phyloP scores from a whole-genome alignment of 2,888 invertebrate genomes.

The Drosophila vallismaia region DNA sequence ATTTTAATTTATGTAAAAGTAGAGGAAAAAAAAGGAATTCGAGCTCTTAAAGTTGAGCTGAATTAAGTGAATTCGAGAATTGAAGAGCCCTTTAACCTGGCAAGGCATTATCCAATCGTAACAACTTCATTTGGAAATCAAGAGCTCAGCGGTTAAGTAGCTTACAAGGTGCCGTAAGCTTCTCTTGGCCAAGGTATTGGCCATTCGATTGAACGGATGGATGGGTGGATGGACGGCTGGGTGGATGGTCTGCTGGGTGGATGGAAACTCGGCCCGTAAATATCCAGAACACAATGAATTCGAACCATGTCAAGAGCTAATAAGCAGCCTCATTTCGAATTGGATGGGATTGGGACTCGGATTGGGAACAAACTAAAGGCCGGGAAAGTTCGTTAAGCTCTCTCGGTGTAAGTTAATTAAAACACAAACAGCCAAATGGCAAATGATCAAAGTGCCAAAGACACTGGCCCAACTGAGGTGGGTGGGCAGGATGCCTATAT shows the following conservation, averaged over 20 bases:
- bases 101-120: conserved; percentile 5
- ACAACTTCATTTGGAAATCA: conserved; percentile 43
- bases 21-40: background rate
- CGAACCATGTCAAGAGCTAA: conserved; percentile 38
- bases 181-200: conserved; percentile 41
- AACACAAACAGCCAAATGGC: conserved; percentile 60
- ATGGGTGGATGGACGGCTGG: background rate
- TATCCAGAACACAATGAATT: conserved; percentile 20
- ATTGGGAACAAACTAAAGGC: conserved; percentile 8
- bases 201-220: conserved; percentile 24
- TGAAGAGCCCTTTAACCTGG: background rate
- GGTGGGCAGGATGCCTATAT: conserved; percentile 39
- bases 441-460: conserved; percentile 59
- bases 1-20: conserved; percentile 1
- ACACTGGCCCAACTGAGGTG: conserved; percentile 25
- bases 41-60: background rate
- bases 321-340: conserved; percentile 21
- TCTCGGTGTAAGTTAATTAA: conserved; percentile 66
- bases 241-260: background rate
- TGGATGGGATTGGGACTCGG: conserved; percentile 2
- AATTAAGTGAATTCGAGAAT: background rate
- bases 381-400: conserved; percentile 60
- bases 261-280: conserved; percentile 9
- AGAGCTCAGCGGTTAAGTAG: conserved; percentile 45
- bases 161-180: conserved; percentile 43